Base-by-base conservation (phyloP, 2,113 vertebrate species). In the Capreolus pygargus region DNA sequence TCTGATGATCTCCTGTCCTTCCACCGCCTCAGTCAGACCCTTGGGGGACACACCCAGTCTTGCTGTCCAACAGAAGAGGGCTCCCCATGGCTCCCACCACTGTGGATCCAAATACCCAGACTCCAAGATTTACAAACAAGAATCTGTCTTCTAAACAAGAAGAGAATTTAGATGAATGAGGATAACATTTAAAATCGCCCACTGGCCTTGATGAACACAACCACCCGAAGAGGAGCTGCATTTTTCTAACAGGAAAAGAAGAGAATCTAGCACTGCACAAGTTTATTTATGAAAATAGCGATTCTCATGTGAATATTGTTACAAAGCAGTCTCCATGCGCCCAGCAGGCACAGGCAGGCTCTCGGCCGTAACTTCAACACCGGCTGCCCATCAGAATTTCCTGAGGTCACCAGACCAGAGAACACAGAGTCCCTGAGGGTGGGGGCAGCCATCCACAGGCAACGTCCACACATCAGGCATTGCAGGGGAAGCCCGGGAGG, bases 151-250 rank as follows among this genome's bases (percentile, higher is more conserved):
- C 45, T 10, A 43, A 91, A 90, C 39, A 58, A 36, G 17, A 16
- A 10, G 50, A 52, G 28, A 33, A 58, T 15, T 74, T 6, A 17
- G 15, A 52, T 7, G 17, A 76, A 82, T 3, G 13, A 76, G 45
- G 39, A 5, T n/a, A 7, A 7, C 11, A 15, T 10, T 74, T 30
- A 7, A 10, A 43, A 12, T 6, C 27, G 7, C 43, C 8, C 12
- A 1, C 2, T 4, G 3, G 14, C 30, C 54, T 50, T 28, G 0
- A 10, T 2, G 19, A 6, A 27, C 2, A 12, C 19, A 12, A 2
- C 14, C 82, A 74, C 50, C 27, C 21, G 23, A 64, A 54, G 11
- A 36, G 79, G 23, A 64, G 33, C 39, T 85, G 50, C 30, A 30
- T 27, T 17, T 27, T 61, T 28, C 16, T 33, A 17, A 70, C 27